These are phyloP conservation scores for Dolichopus griseipennis DNA, from an alignment of 2,888 invertebrate species.

Conservation along the genomic window DNA sequence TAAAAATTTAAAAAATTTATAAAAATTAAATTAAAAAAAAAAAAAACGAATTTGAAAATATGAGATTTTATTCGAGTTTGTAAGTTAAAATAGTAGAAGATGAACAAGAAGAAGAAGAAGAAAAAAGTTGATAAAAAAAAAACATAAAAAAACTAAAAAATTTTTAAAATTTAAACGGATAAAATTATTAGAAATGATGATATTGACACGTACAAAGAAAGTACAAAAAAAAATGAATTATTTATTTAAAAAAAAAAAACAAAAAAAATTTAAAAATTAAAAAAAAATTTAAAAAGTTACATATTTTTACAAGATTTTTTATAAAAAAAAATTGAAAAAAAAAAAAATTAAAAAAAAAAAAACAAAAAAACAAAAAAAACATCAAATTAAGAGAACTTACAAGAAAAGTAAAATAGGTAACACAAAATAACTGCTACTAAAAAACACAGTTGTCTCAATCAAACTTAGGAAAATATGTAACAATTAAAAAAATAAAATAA, in stretches of 20 bases:
- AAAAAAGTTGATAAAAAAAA: no score
- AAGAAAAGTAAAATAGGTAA: background rate
- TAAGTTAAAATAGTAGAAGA: background rate
- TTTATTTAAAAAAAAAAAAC: background rate
- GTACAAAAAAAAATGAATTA: background rate
- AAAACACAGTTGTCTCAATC: background rate
- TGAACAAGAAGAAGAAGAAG: no score
- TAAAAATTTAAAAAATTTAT: no score
- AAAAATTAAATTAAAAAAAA: background rate
- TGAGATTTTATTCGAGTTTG: background rate
- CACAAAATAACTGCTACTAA: background rate
- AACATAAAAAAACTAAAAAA: no score
- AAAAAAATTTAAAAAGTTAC: background rate
- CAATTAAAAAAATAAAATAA: background rate
- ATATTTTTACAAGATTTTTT: conserved; percentile 3
- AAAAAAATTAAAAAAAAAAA: background rate
- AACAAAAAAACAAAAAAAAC: background rate
- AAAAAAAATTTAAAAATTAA: background rate
- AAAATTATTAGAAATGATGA: conserved; percentile 3
- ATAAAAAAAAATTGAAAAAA: no score
- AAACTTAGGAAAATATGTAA: background rate
- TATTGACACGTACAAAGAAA: conserved; percentile 1
- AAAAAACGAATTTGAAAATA: background rate
- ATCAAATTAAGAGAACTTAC: background rate
- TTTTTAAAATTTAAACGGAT: background rate